Conservation (phyloP, 1,140 invertebrate genomes). For the Aradophagus sp. region DNA sequence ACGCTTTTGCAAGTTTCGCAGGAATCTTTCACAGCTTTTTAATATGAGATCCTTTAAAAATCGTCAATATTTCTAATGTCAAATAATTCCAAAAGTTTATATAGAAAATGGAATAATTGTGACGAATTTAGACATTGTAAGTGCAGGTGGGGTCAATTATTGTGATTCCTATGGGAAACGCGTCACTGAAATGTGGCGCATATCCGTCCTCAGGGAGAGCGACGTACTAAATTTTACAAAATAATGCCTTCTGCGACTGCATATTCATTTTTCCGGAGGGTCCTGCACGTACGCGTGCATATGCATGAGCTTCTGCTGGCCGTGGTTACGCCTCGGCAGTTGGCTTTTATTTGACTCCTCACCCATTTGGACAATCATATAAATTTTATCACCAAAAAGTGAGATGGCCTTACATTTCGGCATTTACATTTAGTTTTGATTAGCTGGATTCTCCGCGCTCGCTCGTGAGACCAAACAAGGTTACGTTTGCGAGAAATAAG, state of each 20-base stretch:
- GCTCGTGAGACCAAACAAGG: too few relatives aligned
- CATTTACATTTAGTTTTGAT: too few relatives aligned
- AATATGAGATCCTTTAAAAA: too few relatives aligned
- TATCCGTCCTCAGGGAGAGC: constrained; percentile 40
- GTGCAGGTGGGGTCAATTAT: constrained; percentile 35
- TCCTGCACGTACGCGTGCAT: constrained; percentile 62
- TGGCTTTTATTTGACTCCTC: constrained; percentile 56
- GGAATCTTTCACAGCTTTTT: too few relatives aligned
- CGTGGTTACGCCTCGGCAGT: constrained; percentile 66
- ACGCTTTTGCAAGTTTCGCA: too few relatives aligned
- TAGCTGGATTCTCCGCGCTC: too few relatives aligned
- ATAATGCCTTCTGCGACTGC: constrained; percentile 64
- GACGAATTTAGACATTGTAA: constrained; percentile 17
- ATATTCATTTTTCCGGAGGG: constrained; percentile 71
- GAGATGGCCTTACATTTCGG: too few relatives aligned
- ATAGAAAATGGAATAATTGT: too few relatives aligned
- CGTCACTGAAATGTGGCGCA: constrained; percentile 43
- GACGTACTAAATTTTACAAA: constrained; percentile 68
- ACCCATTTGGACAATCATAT: constrained; percentile 49
- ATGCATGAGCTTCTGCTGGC: constrained; percentile 70
- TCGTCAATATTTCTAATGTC: too few relatives aligned
- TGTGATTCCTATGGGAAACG: constrained; percentile 38
- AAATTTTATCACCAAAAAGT: constrained; percentile 47
- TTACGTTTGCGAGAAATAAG: too few relatives aligned
- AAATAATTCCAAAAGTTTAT: too few relatives aligned